Evolutionary conservation across 2,888 invertebrate genomes (phyloP).

Genomic region (Ochropleura plecta): DNA sequence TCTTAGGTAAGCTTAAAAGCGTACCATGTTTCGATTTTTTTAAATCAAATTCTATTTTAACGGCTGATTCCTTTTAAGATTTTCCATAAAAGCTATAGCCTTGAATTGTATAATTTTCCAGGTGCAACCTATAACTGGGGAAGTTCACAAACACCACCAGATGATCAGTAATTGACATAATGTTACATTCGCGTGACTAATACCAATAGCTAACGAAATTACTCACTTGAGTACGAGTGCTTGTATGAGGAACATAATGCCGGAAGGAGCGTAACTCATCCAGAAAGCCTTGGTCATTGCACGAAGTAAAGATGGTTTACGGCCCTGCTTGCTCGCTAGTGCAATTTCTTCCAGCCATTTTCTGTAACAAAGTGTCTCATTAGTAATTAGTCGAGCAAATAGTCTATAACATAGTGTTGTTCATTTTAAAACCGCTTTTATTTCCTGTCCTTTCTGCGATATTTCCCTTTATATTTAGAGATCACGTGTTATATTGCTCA

Average conservation of each 20-base stretch:
- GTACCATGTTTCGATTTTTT: background rate
- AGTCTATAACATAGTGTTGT: constrained; percentile 35
- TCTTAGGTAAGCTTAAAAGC: background rate
- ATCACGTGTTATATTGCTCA: constrained; percentile 27
- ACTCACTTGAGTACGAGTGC: constrained; percentile 88
- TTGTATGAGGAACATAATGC: constrained; percentile 91
- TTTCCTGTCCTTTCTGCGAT: constrained; percentile 7
- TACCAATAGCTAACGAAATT: constrained; percentile 64
- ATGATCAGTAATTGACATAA: constrained; percentile 58
- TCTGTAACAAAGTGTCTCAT: constrained; percentile 83
- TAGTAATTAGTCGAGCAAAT: constrained; percentile 59
- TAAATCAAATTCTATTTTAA: background rate
- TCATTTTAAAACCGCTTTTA: constrained; percentile 28
- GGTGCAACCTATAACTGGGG: constrained; percentile 10
- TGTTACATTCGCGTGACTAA: constrained; percentile 67
- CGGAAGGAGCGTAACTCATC: constrained; percentile 92
- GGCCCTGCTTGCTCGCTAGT: constrained; percentile 88
- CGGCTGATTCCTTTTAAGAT: background rate
- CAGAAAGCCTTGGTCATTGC: constrained; percentile 93
- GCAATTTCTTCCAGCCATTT: constrained; percentile 93
- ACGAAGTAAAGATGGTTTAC: constrained; percentile 92
- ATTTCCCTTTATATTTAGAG: background rate
- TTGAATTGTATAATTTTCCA: constrained; percentile 32
- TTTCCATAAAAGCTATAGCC: background rate
- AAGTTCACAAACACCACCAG: constrained; percentile 26